These are phyloP conservation scores for Diploptera punctata DNA, from an alignment of 2,888 invertebrate species.

Conservation along the genomic window DNA sequence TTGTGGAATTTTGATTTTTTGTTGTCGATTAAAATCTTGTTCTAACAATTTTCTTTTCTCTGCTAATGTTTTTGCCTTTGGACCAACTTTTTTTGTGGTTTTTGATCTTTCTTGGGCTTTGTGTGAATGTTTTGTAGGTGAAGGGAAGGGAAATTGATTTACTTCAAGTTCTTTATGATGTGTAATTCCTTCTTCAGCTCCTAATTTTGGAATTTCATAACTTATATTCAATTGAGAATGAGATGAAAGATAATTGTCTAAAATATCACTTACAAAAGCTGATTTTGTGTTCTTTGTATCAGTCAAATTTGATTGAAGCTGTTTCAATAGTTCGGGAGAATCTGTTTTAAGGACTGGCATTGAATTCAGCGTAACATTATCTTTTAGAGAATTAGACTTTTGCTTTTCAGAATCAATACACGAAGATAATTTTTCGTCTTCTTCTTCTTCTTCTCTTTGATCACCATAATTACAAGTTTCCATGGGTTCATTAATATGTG, in stretches of 20 bases:
- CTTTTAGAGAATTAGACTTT: neutral
- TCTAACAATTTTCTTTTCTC: slow-evolving; percentile 24
- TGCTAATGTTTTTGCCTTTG: slow-evolving; percentile 20
- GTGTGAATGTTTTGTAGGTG: neutral
- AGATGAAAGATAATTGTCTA: neutral
- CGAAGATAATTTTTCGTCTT: neutral
- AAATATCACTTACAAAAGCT: slow-evolving; percentile 17
- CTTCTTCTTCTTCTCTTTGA: neutral
- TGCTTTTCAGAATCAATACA: neutral
- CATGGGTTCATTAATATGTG: neutral
- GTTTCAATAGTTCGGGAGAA: too few relatives aligned
- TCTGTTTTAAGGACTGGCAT: too few relatives aligned
- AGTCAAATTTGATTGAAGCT: too few relatives aligned
- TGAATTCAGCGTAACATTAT: neutral
- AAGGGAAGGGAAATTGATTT: neutral
- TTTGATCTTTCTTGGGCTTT: neutral
- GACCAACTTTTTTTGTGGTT: neutral
- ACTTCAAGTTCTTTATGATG: neutral
- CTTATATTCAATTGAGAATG: neutral
- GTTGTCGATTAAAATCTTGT: neutral
- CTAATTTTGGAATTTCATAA: slow-evolving; percentile 9
- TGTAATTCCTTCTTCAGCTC: slow-evolving; percentile 3
- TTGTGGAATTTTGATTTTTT: neutral
- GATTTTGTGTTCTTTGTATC: neutral
- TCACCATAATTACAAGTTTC: neutral